phyloP scores from a whole-genome alignment of 1,140 invertebrate species.

The Xylocopa sonorina region DNA sequence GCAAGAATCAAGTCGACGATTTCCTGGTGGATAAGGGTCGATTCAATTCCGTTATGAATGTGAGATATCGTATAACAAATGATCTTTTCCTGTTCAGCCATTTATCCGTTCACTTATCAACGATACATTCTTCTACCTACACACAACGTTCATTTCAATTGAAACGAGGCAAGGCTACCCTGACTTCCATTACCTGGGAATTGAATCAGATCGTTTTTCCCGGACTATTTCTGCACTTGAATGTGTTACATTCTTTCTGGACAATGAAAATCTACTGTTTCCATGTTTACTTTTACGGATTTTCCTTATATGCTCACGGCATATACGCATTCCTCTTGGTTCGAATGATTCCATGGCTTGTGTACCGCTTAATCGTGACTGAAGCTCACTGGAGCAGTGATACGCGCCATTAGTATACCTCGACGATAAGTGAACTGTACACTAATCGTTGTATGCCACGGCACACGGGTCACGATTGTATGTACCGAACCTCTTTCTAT shows the following conservation, averaged over 20 bases:
- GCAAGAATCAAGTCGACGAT: not conserved
- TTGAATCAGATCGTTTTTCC: not conserved
- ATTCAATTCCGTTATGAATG: slow-evolving; percentile 6
- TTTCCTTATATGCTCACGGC: no score
- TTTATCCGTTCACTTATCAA: slow-evolving; percentile 66
- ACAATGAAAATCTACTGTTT: no score
- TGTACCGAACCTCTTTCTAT: slow-evolving; percentile 35
- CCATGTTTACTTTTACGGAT: no score
- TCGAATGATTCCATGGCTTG: not conserved
- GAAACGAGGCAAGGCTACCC: not conserved
- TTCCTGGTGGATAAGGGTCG: not conserved
- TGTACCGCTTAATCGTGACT: slow-evolving; percentile 1
- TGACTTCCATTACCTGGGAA: not conserved
- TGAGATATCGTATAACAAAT: slow-evolving; percentile 32
- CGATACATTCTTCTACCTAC: not conserved
- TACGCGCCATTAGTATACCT: slow-evolving; percentile 6
- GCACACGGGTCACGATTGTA: slow-evolving; percentile 12
- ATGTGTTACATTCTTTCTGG: no score
- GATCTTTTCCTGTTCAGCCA: slow-evolving; percentile 49
- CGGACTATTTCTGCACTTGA: no score
- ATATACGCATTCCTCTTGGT: not conserved
- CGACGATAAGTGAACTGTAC: slow-evolving; percentile 28
- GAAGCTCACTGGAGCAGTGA: not conserved
- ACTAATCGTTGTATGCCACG: not conserved
- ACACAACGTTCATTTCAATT: not conserved